These are phyloP conservation scores for Morone chrysops DNA, from an alignment of 2,113 vertebrate genomes.

Conservation along the genomic window DNA sequence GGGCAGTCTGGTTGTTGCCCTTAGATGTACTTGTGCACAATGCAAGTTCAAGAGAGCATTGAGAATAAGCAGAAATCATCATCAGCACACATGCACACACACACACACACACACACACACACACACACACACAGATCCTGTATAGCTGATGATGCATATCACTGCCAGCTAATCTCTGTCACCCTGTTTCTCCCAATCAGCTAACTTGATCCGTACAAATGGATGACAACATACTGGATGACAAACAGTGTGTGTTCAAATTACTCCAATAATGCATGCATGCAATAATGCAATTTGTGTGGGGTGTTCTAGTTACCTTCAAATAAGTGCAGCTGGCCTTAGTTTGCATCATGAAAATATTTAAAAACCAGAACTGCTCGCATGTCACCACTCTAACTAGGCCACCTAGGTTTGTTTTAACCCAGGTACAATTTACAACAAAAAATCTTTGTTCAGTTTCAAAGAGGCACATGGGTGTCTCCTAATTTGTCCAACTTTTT, in stretches of 20 bases:
- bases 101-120: not conserved
- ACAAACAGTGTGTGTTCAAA: constrained; percentile 25
- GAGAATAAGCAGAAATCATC: constrained; percentile 34
- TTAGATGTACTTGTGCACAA: not conserved
- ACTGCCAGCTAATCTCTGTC: constrained; percentile 51
- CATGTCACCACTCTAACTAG: constrained; percentile 38
- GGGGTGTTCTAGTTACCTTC: not conserved
- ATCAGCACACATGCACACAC: not conserved
- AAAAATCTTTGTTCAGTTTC: constrained; percentile 15
- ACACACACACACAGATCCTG: not conserved
- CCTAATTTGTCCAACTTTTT: constrained; percentile 4
- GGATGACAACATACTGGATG: constrained; percentile 38
- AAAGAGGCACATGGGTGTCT: constrained; percentile 19
- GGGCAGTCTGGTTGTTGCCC: constrained; percentile 65
- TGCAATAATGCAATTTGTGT: too few relatives aligned
- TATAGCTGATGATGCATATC: constrained; percentile 57
- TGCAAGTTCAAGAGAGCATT: constrained; percentile 39
- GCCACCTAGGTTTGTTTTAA: constrained; percentile 31
- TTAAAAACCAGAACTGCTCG: constrained; percentile 20
- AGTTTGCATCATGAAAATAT: constrained; percentile 26
- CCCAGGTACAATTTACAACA: constrained; percentile 45
- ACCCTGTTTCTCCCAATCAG: constrained; percentile 24
- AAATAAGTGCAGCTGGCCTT: constrained; percentile 31
- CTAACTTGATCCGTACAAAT: constrained; percentile 39
- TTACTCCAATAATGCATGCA: constrained; percentile 3